Conservation (phyloP, 2,113 vertebrate genomes). For the Bos javanicus region DNA sequence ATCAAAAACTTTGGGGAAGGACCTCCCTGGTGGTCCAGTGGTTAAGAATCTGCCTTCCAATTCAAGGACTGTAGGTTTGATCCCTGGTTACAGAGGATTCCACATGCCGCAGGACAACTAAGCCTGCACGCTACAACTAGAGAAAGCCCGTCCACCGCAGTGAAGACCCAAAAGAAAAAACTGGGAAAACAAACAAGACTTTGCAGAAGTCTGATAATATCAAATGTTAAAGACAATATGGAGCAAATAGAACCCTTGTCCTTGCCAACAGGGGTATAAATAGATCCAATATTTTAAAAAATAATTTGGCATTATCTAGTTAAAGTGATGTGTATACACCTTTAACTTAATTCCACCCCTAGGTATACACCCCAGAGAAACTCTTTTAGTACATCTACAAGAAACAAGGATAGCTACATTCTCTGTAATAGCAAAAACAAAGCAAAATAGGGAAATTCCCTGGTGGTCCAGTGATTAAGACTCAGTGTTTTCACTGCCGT, state of each 20-base stretch:
- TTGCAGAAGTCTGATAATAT: not conserved
- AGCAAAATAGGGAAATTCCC: not conserved
- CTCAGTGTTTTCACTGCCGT: not conserved
- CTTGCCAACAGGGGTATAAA: not conserved
- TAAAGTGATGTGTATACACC: not conserved
- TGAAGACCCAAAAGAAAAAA: not conserved
- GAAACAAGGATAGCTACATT: not conserved
- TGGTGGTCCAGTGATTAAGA: not conserved
- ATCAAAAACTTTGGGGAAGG: not conserved
- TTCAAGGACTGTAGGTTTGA: not conserved
- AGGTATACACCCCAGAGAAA: not conserved
- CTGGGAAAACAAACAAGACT: not conserved
- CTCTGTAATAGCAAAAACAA: not conserved
- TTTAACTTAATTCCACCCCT: not conserved
- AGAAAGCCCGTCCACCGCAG: not conserved
- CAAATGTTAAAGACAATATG: not conserved
- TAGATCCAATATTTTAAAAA: not conserved
- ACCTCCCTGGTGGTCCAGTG: not conserved
- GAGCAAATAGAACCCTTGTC: not conserved
- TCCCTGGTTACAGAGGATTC: not conserved
- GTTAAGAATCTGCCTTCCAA: not conserved
- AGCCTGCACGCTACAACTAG: not conserved
- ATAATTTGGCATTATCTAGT: not conserved
- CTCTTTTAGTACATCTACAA: not conserved
- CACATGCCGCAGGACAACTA: not conserved